Conservation (phyloP, 2,113 vertebrate genomes). For the Seriola quinqueradiata region DNA sequence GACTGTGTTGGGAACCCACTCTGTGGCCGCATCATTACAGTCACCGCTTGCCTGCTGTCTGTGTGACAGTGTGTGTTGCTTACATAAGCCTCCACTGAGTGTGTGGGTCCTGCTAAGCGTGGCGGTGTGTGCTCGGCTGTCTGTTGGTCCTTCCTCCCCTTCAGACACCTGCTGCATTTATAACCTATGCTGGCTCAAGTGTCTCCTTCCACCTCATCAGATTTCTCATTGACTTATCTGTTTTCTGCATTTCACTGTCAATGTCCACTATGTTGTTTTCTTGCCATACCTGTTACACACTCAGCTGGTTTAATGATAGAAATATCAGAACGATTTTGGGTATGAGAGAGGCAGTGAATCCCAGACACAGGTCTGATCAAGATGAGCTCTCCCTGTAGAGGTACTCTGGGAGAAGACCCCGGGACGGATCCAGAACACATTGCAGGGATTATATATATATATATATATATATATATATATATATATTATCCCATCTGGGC, state of each 20-base stretch:
- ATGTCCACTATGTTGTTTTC: neutral
- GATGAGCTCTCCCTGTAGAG: neutral
- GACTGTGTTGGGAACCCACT: constrained; percentile 31
- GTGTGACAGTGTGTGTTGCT: constrained; percentile 49
- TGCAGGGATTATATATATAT: neutral
- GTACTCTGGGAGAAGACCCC: neutral
- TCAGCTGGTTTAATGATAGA: neutral
- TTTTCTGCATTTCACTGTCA: neutral
- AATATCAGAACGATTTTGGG: neutral
- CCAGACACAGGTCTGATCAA: neutral
- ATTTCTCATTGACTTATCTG: neutral
- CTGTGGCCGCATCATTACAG: constrained; percentile 59
- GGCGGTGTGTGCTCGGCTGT: constrained; percentile 51
- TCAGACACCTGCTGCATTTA: constrained; percentile 47
- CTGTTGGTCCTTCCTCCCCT: constrained; percentile 31
- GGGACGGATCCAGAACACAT: constrained; percentile 11
- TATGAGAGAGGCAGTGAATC: neutral
- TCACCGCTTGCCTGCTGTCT: constrained; percentile 47
- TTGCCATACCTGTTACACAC: neutral
- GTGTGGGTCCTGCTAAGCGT: constrained; percentile 36
- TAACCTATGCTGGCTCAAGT: constrained; percentile 1
- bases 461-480: neutral
- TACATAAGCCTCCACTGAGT: constrained; percentile 54
- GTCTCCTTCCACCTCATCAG: constrained; percentile 5
- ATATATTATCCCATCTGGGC: constrained; percentile 7